Evolutionary conservation across 2,113 vertebrate genomes (phyloP).

Genomic region (Otocyon megalotis): DNA sequence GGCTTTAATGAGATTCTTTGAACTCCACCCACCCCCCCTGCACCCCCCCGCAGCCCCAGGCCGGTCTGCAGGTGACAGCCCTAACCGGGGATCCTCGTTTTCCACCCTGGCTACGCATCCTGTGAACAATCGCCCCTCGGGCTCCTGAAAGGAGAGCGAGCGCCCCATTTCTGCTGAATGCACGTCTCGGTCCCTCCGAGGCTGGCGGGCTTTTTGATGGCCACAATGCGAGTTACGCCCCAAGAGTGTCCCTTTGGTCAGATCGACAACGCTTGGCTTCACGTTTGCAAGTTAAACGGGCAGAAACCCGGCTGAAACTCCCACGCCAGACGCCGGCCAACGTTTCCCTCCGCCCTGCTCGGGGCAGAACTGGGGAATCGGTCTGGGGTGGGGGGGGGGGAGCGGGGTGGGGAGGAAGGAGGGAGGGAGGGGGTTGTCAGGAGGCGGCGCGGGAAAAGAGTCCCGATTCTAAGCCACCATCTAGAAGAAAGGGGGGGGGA

Average conservation of each 20-base stretch:
- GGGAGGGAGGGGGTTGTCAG: background rate
- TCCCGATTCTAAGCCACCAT: slow-evolving; percentile 14
- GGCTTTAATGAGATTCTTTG: slow-evolving; percentile 81
- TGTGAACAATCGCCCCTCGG: slow-evolving; percentile 83
- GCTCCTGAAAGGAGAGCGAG: slow-evolving; percentile 82
- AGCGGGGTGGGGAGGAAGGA: background rate
- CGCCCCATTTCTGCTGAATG: slow-evolving; percentile 87
- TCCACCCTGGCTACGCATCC: slow-evolving; percentile 78
- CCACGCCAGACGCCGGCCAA: slow-evolving; percentile 82
- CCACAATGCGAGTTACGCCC: slow-evolving; percentile 88
- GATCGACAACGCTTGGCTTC: slow-evolving; percentile 90
- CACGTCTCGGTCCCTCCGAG: slow-evolving; percentile 82
- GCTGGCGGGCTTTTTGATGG: slow-evolving; percentile 89
- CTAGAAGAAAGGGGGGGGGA: background rate
- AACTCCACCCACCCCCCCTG: slow-evolving; percentile 6
- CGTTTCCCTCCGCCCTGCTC: slow-evolving; percentile 69
- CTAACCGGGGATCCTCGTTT: slow-evolving; percentile 79
- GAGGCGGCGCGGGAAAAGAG: background rate
- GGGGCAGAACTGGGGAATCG: slow-evolving; percentile 43
- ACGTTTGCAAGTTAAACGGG: slow-evolving; percentile 88
- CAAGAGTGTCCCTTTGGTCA: slow-evolving; percentile 91
- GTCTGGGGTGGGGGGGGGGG: slow-evolving; percentile 21
- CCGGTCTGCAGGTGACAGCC: slow-evolving; percentile 81
- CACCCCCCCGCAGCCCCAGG: background rate
- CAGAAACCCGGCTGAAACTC: slow-evolving; percentile 87